Percentiles rank a stretch among this genome's conserved stretches.
phyloP scores from a whole-genome alignment of 1,140 invertebrate species.

The Drosophila gunungcola region DNA sequence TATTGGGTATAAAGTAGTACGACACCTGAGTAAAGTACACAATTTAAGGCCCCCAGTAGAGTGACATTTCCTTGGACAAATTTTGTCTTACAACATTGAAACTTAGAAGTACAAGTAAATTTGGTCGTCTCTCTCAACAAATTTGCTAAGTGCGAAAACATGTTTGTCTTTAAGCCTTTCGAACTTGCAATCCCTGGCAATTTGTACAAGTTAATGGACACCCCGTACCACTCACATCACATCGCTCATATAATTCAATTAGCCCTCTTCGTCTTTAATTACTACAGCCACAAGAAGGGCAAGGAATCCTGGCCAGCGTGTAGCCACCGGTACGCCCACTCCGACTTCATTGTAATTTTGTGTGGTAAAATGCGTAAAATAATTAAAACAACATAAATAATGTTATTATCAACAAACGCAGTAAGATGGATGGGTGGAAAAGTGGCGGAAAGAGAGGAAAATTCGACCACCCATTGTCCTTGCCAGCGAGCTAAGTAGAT shows the following conservation, averaged over 20 bases:
- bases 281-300: conserved; percentile 61
- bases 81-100: conserved; percentile 1
- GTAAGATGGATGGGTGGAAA: conserved; percentile 2
- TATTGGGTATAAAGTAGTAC: conserved; percentile 18
- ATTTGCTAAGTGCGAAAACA: conserved; percentile 49
- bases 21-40: neutral
- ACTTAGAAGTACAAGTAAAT: conserved; percentile 1
- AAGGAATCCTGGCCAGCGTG: conserved; percentile 24
- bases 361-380: conserved; percentile 69
- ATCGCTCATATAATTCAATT: conserved; percentile 68
- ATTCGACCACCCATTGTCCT: conserved; percentile 50
- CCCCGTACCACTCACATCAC: conserved; percentile 39
- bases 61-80: conserved; percentile 7
- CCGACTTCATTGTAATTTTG: conserved; percentile 51
- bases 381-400: conserved; percentile 79
- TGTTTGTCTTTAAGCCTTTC: conserved; percentile 48
- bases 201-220: conserved; percentile 44
- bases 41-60: neutral
- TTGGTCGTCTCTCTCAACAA: conserved; percentile 25
- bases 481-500: conserved; percentile 71
- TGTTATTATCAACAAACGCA: conserved; percentile 56
- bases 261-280: conserved; percentile 68
- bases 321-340: conserved; percentile 31
- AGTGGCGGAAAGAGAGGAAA: neutral
- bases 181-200: conserved; percentile 18